A percentile compares a stretch with the other conserved stretches of the same genome.
Conservation (phyloP, 2,888 invertebrate species). For the Apodemia duryi region DNA sequence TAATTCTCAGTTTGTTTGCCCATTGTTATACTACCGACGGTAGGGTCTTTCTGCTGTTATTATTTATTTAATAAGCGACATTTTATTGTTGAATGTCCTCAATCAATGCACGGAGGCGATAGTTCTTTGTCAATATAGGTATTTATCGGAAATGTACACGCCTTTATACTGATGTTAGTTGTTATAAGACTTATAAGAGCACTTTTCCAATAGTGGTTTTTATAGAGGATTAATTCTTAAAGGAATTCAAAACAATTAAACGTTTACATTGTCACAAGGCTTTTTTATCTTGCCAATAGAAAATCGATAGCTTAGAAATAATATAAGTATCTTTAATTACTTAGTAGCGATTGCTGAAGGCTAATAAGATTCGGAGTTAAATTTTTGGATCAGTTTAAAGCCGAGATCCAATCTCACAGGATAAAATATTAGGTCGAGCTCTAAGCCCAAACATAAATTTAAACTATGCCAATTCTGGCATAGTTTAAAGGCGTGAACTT, state of each 20-base stretch:
- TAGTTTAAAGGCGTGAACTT: too few species aligned
- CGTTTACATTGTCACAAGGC: not conserved
- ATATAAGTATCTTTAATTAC: too few species aligned
- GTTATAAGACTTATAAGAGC: conserved; percentile 8
- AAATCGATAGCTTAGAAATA: too few species aligned
- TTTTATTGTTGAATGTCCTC: conserved; percentile 56
- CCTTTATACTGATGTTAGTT: conserved; percentile 25
- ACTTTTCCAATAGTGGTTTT: conserved; percentile 21
- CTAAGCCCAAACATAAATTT: too few species aligned
- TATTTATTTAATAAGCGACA: conserved; percentile 74
- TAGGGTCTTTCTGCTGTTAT: conserved; percentile 58
- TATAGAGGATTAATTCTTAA: conserved; percentile 21
- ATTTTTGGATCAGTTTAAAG: too few species aligned
- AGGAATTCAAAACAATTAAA: conserved; percentile 2
- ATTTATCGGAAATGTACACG: conserved; percentile 37
- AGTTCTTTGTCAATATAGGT: conserved; percentile 37
- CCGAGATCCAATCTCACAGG: too few species aligned
- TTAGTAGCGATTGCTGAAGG: too few species aligned
- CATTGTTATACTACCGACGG: conserved; percentile 67
- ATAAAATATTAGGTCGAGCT: too few species aligned
- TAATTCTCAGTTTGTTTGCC: conserved; percentile 74
- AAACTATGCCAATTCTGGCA: too few species aligned
- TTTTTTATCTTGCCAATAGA: not conserved
- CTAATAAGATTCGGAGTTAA: too few species aligned
- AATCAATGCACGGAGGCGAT: conserved; percentile 54